These are phyloP conservation scores for Pogonomyrmex barbatus DNA, from an alignment of 1,140 invertebrate species.

Conservation along the genomic window DNA sequence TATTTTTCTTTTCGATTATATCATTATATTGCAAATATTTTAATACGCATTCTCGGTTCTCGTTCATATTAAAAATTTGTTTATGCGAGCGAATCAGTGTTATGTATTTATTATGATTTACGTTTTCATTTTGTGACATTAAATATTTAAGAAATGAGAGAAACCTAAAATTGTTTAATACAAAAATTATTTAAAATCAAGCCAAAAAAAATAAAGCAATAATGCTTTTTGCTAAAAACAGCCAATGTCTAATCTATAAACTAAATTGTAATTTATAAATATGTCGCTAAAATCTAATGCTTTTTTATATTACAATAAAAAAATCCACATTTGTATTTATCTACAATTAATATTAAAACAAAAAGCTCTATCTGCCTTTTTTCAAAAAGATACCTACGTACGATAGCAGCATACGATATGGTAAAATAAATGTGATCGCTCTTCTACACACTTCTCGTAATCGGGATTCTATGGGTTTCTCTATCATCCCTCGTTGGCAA, in stretches of 20 bases:
- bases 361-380: neutral
- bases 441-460: constrained; percentile 7
- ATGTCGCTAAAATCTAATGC: neutral
- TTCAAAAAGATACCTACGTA: neutral
- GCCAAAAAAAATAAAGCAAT: neutral
- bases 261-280: neutral
- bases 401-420: neutral
- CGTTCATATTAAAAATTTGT: constrained; percentile 7
- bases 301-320: neutral
- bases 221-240: neutral
- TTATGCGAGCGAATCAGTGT: neutral
- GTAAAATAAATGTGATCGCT: constrained; percentile 40
- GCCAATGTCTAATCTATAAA: neutral
- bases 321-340: neutral
- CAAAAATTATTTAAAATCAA: neutral
- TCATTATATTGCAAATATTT: neutral
- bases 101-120: neutral
- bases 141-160: neutral
- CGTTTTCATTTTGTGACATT: neutral
- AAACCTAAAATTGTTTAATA: too few relatives aligned
- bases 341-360: constrained; percentile 18
- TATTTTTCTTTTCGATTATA: constrained; percentile 20
- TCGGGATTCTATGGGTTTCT: constrained; percentile 44
- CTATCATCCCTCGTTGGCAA: constrained; percentile 44
- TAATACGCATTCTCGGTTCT: neutral